Evolutionary conservation across 2,797 vertebrate species (phyloP).

Genomic region (Rhyacichthys aspro): DNA sequence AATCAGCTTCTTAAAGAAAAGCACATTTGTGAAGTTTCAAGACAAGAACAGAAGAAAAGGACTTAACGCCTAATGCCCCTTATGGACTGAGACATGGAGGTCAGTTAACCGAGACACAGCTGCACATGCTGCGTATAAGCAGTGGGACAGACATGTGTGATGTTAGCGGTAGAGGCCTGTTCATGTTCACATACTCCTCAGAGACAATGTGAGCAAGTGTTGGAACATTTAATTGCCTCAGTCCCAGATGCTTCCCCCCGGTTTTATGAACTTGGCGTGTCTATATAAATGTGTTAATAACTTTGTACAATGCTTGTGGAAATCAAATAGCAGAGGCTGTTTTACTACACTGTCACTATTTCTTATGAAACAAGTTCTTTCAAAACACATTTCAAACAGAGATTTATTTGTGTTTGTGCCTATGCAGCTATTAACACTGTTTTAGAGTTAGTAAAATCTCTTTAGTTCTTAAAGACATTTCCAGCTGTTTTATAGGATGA

Average conservation of each 20-base stretch:
- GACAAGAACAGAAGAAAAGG: no score
- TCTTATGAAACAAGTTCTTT: conserved; percentile 13
- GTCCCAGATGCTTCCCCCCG: conserved; percentile 60
- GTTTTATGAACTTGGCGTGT: conserved; percentile 35
- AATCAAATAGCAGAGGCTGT: conserved; percentile 12
- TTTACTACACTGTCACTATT: conserved; percentile 1
- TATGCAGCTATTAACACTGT: conserved; percentile 11
- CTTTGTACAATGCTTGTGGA: not conserved
- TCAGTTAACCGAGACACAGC: not conserved
- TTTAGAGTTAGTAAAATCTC: conserved; percentile 26
- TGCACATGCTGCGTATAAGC: not conserved
- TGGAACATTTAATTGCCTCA: conserved; percentile 55
- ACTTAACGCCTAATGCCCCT: no score
- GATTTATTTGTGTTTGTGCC: conserved; percentile 4
- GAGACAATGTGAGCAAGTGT: conserved; percentile 53
- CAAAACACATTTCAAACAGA: conserved; percentile 3
- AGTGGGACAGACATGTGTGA: conserved; percentile 2
- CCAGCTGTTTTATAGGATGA: conserved; percentile 25
- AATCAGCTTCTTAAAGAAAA: not conserved
- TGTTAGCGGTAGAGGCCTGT: conserved; percentile 51
- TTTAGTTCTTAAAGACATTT: conserved; percentile 21
- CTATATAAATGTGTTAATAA: conserved; percentile 20
- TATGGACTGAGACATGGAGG: not conserved
- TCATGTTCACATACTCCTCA: conserved; percentile 51
- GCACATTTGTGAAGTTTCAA: no score